Conservation (phyloP, 2,888 invertebrate genomes). For the Ptychoptera albimana region DNA sequence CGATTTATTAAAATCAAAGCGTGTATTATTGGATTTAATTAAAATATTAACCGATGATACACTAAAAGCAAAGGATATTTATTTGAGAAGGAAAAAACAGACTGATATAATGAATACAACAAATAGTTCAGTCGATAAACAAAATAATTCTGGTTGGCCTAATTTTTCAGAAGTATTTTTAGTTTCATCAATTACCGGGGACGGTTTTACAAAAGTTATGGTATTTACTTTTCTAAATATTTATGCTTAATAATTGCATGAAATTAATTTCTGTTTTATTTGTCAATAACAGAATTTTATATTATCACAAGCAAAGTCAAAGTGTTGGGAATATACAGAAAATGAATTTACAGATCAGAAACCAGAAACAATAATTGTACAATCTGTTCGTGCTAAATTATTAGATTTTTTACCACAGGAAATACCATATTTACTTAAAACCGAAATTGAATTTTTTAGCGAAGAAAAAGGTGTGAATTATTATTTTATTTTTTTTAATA, state of each 20-base stretch:
- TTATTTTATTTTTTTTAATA: no score
- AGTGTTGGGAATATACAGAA: conserved; percentile 49
- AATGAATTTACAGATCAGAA: conserved; percentile 58
- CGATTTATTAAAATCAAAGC: conserved; percentile 52
- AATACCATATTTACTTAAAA: conserved; percentile 63
- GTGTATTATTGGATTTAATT: conserved; percentile 55
- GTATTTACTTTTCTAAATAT: conserved; percentile 34
- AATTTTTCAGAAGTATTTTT: conserved; percentile 79
- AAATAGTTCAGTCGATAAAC: conserved; percentile 6
- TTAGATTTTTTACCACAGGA: conserved; percentile 71
- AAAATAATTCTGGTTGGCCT: conserved; percentile 40
- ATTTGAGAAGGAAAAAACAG: conserved; percentile 13
- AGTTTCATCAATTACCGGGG: conserved; percentile 70
- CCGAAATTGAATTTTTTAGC: conserved; percentile 50
- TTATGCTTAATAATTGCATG: neutral
- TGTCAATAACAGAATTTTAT: conserved; percentile 45
- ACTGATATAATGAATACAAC: neutral
- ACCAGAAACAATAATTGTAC: conserved; percentile 49
- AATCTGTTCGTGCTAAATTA: conserved; percentile 66
- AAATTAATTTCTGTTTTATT: neutral
- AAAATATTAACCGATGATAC: conserved; percentile 47
- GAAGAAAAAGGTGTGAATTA: conserved; percentile 35
- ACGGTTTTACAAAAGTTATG: conserved; percentile 55
- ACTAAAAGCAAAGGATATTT: conserved; percentile 25
- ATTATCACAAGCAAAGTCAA: conserved; percentile 44